Evolutionary conservation across 2,113 vertebrate genomes (phyloP).

Genomic region (Alexandromys fortis): DNA sequence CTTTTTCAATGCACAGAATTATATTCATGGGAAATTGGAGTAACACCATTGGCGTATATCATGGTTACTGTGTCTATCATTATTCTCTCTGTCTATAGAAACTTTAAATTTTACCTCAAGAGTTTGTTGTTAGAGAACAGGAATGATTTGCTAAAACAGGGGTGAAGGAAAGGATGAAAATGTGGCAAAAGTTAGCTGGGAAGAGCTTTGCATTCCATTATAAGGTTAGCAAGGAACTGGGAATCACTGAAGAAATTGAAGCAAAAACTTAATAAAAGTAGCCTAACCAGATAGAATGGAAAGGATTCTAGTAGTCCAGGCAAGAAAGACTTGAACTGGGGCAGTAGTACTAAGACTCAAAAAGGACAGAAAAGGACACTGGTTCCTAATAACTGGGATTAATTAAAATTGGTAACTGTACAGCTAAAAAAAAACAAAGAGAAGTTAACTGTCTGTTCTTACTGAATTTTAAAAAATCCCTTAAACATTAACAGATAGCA

Average conservation of each 20-base stretch:
- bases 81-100: not conserved
- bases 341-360: not conserved
- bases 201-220: not conserved
- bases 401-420: not conserved
- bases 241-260: not conserved
- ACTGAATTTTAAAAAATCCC: not conserved
- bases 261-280: not conserved
- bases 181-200: not conserved
- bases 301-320: not conserved
- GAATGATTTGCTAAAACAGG: not conserved
- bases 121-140: not conserved
- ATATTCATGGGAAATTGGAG: not conserved
- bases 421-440: not conserved
- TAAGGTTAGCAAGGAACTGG: not conserved
- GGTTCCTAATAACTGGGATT: not conserved
- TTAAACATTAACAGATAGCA: constrained; percentile 21
- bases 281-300: not conserved
- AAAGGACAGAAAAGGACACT: not conserved
- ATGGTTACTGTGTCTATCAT: no score
- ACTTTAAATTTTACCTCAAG: not conserved
- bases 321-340: not conserved
- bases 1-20: not conserved
- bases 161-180: not conserved
- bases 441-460: not conserved
- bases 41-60: not conserved